A percentile compares a stretch with the other conserved stretches of the same genome.
These are phyloP conservation scores for Promerops cafer DNA, from an alignment of 2,113 vertebrate species.

Conservation along the genomic window DNA sequence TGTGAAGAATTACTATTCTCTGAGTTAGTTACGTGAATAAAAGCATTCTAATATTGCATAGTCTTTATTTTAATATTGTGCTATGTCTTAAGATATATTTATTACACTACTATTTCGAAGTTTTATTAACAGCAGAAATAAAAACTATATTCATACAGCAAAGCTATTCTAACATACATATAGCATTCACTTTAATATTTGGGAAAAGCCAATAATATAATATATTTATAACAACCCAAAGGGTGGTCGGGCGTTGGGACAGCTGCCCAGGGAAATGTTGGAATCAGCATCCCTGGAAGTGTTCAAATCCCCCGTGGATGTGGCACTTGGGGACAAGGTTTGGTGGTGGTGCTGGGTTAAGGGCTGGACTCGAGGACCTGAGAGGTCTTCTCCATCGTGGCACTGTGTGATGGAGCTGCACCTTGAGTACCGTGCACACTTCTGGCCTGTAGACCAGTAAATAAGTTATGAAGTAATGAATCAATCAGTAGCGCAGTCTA, in stretches of 20 bases:
- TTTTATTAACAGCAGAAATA: too few species aligned
- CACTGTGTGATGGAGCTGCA: not conserved
- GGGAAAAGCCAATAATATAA: too few species aligned
- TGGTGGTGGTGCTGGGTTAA: not conserved
- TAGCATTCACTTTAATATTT: too few species aligned
- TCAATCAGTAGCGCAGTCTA: not conserved
- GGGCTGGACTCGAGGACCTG: not conserved
- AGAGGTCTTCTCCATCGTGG: accelerated
- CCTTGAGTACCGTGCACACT: not conserved
- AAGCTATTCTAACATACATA: too few species aligned
- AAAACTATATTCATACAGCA: too few species aligned
- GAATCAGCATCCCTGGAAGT: not conserved
- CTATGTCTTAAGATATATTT: too few species aligned
- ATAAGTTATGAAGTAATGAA: not conserved
- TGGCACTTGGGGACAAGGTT: not conserved
- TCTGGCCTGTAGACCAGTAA: not conserved
- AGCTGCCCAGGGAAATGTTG: not conserved
- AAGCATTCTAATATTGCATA: too few species aligned
- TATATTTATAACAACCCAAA: too few species aligned
- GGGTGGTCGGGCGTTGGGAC: accelerated
- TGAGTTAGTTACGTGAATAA: too few species aligned
- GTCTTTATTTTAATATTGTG: too few species aligned
- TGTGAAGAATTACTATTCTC: too few species aligned
- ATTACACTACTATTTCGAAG: too few species aligned
- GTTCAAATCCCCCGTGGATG: not conserved